Percentiles rank a stretch among this genome's conserved stretches.
Evolutionary conservation across 2,888 invertebrate genomes (phyloP).

Genomic region (Stratiomys singularior): DNA sequence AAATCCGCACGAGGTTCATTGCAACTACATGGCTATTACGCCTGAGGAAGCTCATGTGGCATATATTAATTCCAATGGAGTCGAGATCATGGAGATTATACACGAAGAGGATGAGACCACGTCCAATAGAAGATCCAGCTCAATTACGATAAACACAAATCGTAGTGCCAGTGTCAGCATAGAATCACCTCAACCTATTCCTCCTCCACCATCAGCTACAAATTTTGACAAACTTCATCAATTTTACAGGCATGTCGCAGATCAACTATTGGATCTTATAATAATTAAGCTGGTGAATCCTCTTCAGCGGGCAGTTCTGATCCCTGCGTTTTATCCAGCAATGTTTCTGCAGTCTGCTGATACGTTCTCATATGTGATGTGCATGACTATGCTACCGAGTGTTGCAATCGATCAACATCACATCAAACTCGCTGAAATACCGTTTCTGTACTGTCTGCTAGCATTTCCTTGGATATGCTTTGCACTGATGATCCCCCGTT

Average conservation of each 20-base stretch:
- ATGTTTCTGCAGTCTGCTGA: conserved; percentile 62
- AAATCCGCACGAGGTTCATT: conserved; percentile 61
- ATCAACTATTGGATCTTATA: conserved; percentile 60
- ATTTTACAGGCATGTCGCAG: conserved; percentile 60
- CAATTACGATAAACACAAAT: conserved; percentile 60
- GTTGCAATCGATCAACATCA: conserved; percentile 62
- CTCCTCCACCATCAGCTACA: background rate
- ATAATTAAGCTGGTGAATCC: conserved; percentile 61
- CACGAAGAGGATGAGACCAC: conserved; percentile 64
- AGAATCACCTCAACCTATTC: conserved; percentile 37
- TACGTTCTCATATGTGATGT: conserved; percentile 65
- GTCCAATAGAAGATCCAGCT: conserved; percentile 62
- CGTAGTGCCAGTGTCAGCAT: conserved; percentile 49
- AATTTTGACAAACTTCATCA: conserved; percentile 60
- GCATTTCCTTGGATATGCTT: conserved; percentile 66
- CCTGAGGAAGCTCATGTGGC: conserved; percentile 57
- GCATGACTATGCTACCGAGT: conserved; percentile 63
- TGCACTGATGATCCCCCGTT: conserved; percentile 64
- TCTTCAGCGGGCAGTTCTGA: conserved; percentile 60
- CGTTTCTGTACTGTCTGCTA: conserved; percentile 63
- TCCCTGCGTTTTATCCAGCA: conserved; percentile 63
- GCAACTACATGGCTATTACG: conserved; percentile 58
- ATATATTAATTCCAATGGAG: conserved; percentile 63
- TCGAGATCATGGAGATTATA: conserved; percentile 65
- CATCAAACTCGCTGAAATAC: conserved; percentile 64